A percentile compares a stretch with the other conserved stretches of the same genome.
These are phyloP conservation scores for Thaumatotibia leucotreta DNA, from an alignment of 1,140 invertebrate species.

Conservation along the genomic window DNA sequence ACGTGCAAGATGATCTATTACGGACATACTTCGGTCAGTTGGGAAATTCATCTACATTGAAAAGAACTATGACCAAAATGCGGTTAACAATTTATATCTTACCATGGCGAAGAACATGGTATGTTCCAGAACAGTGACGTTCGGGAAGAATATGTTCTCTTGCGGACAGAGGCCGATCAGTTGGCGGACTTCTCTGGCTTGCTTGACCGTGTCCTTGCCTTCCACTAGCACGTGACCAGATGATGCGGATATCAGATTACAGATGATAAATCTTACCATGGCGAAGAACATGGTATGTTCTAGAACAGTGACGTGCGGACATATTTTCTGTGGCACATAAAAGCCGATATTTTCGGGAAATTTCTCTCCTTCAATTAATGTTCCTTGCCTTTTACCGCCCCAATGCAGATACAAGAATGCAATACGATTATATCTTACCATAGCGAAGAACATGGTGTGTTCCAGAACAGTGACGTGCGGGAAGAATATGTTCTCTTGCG, in stretches of 20 bases:
- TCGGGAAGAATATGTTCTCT: conserved; percentile 87
- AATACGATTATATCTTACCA: conserved; percentile 65
- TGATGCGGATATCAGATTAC: no score
- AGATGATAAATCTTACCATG: conserved; percentile 72
- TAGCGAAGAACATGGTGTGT: conserved; percentile 85
- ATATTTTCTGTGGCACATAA: no score
- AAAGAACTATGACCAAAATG: background rate
- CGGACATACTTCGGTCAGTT: no score
- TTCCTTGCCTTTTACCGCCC: no score
- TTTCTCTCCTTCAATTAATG: no score
- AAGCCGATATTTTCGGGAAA: no score
- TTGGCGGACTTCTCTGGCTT: no score
- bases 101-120: conserved; percentile 84
- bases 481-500: conserved; percentile 90
- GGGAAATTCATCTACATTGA: no score
- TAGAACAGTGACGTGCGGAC: conserved; percentile 83
- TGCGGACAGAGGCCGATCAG: conserved; percentile 81
- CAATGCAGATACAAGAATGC: background rate
- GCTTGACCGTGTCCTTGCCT: no score
- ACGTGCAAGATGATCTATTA: no score
- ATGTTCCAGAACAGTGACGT: conserved; percentile 87
- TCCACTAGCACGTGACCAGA: no score
- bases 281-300: conserved; percentile 88
- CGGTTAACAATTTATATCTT: conserved; percentile 28
- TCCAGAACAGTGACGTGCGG: conserved; percentile 85